Evolutionary conservation across 2,113 vertebrate genomes (phyloP).

Genomic region (Stegastes partitus): DNA sequence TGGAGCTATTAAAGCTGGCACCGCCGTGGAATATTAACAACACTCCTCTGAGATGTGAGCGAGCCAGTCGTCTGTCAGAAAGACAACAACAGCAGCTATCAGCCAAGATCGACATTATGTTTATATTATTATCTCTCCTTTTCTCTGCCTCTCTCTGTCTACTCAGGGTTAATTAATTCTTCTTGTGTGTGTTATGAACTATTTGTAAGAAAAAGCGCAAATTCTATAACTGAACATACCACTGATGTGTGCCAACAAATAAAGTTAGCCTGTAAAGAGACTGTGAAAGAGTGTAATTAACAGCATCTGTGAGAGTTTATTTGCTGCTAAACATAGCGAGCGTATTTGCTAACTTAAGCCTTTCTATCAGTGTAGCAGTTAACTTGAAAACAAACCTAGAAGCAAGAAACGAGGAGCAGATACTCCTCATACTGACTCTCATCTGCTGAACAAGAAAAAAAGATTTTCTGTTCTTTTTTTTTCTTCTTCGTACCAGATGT

Average conservation of each 20-base stretch:
- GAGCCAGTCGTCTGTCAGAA: slow-evolving; percentile 55
- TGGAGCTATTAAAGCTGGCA: slow-evolving; percentile 53
- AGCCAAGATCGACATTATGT: slow-evolving; percentile 48
- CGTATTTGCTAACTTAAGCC: slow-evolving; percentile 24
- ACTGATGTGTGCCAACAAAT: slow-evolving; percentile 6
- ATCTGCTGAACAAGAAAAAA: slow-evolving; percentile 10
- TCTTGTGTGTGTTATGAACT: slow-evolving; percentile 10
- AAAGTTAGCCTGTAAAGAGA: slow-evolving; percentile 33
- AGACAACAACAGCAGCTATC: slow-evolving; percentile 37
- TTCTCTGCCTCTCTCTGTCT: not conserved
- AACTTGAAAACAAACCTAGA: slow-evolving; percentile 28
- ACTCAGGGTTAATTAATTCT: slow-evolving; percentile 10
- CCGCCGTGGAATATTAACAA: slow-evolving; percentile 55
- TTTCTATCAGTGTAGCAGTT: slow-evolving; percentile 13
- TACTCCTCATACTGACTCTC: slow-evolving; percentile 20
- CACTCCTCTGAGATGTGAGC: slow-evolving; percentile 54
- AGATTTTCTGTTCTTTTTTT: slow-evolving; percentile 11
- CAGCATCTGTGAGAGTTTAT: slow-evolving; percentile 30
- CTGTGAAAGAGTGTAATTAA: slow-evolving; percentile 43
- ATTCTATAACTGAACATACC: slow-evolving; percentile 11
- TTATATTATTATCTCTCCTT: slow-evolving; percentile 21
- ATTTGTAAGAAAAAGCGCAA: not conserved
- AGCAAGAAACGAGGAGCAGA: slow-evolving; percentile 22
- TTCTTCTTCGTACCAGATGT: slow-evolving; percentile 20
- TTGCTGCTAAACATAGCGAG: slow-evolving; percentile 26